phyloP scores from a whole-genome alignment of 2,888 invertebrate species.

The Deilephila porcellus region DNA sequence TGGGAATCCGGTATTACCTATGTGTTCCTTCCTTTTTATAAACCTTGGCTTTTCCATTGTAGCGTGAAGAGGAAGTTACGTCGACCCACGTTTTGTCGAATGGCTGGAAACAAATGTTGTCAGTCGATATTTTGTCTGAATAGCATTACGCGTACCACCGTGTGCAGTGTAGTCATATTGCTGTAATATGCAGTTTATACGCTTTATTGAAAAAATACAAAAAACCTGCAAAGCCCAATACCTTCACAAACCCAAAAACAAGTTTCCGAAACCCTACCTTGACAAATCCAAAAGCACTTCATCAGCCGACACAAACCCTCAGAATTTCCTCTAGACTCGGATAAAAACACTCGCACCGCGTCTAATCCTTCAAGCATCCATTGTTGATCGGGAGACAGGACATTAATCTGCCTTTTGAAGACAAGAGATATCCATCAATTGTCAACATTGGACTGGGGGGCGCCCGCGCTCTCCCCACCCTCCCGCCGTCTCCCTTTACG shows the following conservation, averaged over 20 bases:
- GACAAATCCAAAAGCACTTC: conserved; percentile 13
- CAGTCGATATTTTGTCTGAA: too few species aligned
- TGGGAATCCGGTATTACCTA: too few species aligned
- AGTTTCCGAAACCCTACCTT: not conserved
- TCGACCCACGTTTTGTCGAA: too few species aligned
- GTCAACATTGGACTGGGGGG: conserved; percentile 81
- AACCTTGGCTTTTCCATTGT: too few species aligned
- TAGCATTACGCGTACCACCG: too few species aligned
- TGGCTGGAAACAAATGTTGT: too few species aligned
- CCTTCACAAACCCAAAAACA: not conserved
- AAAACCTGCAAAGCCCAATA: not conserved
- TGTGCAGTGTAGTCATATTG: too few species aligned
- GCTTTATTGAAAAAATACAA: not conserved
- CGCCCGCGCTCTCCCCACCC: conserved; percentile 56
- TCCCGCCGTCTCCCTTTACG: conserved; percentile 55
- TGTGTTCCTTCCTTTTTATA: too few species aligned
- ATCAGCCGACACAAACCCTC: conserved; percentile 17
- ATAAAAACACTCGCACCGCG: conserved; percentile 41
- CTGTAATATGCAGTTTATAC: too few species aligned
- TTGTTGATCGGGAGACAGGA: conserved; percentile 70
- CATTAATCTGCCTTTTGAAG: conserved; percentile 84
- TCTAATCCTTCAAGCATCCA: conserved; percentile 73
- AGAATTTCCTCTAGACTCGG: conserved; percentile 22
- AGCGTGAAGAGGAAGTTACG: too few species aligned
- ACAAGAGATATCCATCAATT: conserved; percentile 84